A percentile compares a stretch with the other conserved stretches of the same genome.
phyloP scores from a whole-genome alignment of 2,113 vertebrate genomes.

The Pantherophis guttatus region DNA sequence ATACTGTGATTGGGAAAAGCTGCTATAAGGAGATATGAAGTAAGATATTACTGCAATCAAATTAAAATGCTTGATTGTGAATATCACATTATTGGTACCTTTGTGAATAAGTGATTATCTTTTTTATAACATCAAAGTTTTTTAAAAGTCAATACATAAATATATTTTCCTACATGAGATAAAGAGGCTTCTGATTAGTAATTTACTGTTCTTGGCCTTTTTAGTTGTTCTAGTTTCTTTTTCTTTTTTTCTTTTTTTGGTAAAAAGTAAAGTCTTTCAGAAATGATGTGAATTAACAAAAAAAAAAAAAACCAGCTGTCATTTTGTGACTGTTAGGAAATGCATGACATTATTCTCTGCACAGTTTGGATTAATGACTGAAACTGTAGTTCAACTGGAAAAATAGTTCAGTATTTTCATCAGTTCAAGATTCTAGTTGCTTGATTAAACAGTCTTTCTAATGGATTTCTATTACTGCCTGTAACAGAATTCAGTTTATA shows the following conservation, averaged over 20 bases:
- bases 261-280: neutral
- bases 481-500: neutral
- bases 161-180: neutral
- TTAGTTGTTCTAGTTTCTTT: neutral
- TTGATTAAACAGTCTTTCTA: neutral
- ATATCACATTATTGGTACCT: neutral
- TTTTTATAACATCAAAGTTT: neutral
- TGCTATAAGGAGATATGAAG: neutral
- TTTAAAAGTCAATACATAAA: neutral
- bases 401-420: neutral
- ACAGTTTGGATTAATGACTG: neutral
- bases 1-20: neutral
- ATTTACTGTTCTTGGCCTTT: neutral
- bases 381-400: neutral
- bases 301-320: neutral
- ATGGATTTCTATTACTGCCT: neutral
- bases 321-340: constrained; percentile 3
- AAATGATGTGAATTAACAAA: neutral
- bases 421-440: neutral
- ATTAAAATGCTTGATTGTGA: neutral
- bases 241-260: neutral
- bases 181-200: neutral
- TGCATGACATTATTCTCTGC: neutral
- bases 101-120: neutral
- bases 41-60: neutral